These are phyloP conservation scores for Mormoops blainvillei DNA, from an alignment of 2,113 vertebrate genomes.

Conservation along the genomic window DNA sequence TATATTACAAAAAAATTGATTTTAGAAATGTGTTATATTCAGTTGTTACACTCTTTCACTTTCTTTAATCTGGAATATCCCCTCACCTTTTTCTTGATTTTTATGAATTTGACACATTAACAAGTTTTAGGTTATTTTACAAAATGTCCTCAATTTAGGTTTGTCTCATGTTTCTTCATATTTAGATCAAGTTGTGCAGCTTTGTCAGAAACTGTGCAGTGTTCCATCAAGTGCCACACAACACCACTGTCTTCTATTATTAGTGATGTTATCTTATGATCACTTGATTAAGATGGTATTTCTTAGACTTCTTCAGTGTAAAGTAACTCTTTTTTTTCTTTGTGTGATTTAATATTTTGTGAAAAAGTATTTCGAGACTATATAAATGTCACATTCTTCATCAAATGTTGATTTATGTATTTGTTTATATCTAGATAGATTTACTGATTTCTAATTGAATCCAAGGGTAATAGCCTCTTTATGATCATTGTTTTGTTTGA, in stretches of 20 bases:
- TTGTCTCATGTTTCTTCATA: background rate
- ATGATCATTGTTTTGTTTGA: background rate
- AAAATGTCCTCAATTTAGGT: background rate
- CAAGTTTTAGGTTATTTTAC: background rate
- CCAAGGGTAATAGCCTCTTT: background rate
- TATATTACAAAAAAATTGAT: background rate
- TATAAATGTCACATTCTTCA: background rate
- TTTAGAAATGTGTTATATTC: background rate
- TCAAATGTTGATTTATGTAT: background rate
- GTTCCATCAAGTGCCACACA: background rate
- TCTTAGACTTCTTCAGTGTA: background rate
- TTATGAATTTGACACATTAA: background rate
- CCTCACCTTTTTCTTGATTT: background rate
- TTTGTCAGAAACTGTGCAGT: background rate
- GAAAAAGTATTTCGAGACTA: background rate
- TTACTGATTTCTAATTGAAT: background rate
- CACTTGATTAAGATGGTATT: background rate
- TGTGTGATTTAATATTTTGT: background rate
- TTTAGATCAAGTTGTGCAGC: background rate
- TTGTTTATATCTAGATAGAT: background rate
- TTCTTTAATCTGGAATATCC: no score
- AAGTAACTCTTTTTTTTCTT: background rate
- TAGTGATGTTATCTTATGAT: background rate
- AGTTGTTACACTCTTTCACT: background rate
- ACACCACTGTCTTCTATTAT: background rate